Base-by-base conservation (phyloP, 2,888 invertebrate genomes). In the Pyrgus malvae region DNA sequence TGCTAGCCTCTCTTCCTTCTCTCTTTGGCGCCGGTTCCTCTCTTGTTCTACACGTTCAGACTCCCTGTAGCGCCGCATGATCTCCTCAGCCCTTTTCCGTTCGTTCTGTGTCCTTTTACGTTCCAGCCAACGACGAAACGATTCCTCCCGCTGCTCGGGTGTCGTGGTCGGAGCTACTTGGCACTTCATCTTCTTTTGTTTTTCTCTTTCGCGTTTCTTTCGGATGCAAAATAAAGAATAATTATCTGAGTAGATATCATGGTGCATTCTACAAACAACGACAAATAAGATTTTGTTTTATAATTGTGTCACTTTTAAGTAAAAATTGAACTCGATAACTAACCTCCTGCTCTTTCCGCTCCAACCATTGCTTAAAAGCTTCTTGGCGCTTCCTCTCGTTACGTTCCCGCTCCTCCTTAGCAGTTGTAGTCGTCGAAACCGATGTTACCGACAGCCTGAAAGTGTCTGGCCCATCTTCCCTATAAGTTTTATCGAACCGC, bases 101-200 rank as follows among this genome's bases (percentile, higher is more conserved):
- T 88, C 88, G 6, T 58, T 67, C 63, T 87, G 83, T 17, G 65
- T 56, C n/a, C 84, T 79, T 63, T 92, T 92, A 8, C 79, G 78
- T 53, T 89, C 85, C 46, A 92, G 65, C 93, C 94, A 93, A 25
- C 78, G 83, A 3, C 81, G 82, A 62, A 80, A 91, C 0, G 87
- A 85, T 61, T 85, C 85, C 46, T 90, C 88, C 1, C 91, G 87
- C 61, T 91, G 84, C 65, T 91, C 83, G 2, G 80, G 66, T 0
- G 84, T 76, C 1, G 78, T 80, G 3, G 76, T 65, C 0, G 77
- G 70, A 0, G 56, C 65, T 0, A 59, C 37, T 45, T 74, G 78
- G 1, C 50, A 61, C 59, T 83, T 85, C 53, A 61, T 31, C 59
- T 84, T 84, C 58, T 83, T 77, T 2, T 67, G 50, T 1, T 80